phyloP scores from a whole-genome alignment of 2,888 invertebrate species.

The Lithosia quadra region DNA sequence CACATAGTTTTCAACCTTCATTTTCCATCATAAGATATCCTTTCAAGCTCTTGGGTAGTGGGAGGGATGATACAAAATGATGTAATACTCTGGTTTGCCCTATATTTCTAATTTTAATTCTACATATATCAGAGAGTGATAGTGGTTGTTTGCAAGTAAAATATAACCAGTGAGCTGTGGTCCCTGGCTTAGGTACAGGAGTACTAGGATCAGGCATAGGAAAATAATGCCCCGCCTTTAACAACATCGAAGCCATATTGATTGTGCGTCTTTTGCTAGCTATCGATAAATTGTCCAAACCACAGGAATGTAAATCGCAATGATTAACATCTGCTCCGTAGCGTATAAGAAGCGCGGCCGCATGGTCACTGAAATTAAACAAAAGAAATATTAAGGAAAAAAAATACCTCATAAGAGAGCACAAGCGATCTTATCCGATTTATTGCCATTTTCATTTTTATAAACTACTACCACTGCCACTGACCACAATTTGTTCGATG shows the following conservation, averaged over 20 bases:
- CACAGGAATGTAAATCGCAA: constrained; percentile 84
- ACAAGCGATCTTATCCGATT: too few species aligned
- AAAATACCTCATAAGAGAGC: background rate
- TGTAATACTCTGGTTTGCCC: constrained; percentile 70
- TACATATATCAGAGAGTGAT: constrained; percentile 85
- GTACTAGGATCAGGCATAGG: constrained; percentile 32
- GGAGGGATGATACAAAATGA: constrained; percentile 73
- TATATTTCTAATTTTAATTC: constrained; percentile 82
- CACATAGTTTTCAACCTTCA: constrained; percentile 54
- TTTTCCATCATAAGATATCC: constrained; percentile 87
- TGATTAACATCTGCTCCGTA: constrained; percentile 89
- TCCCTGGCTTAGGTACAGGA: constrained; percentile 54
- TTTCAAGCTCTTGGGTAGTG: constrained; percentile 86
- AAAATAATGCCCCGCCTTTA: constrained; percentile 76
- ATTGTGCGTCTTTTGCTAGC: constrained; percentile 75
- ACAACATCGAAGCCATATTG: constrained; percentile 69
- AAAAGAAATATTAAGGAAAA: background rate
- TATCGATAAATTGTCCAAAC: constrained; percentile 86
- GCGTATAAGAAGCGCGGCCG: constrained; percentile 86
- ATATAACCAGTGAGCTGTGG: constrained; percentile 75
- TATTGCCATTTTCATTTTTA: too few species aligned
- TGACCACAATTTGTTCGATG: too few species aligned
- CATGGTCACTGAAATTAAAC: constrained; percentile 78
- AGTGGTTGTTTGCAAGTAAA: constrained; percentile 80
- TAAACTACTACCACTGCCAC: too few species aligned